Conservation (phyloP, 2,797 vertebrate species). For the Prunella strophiata region DNA sequence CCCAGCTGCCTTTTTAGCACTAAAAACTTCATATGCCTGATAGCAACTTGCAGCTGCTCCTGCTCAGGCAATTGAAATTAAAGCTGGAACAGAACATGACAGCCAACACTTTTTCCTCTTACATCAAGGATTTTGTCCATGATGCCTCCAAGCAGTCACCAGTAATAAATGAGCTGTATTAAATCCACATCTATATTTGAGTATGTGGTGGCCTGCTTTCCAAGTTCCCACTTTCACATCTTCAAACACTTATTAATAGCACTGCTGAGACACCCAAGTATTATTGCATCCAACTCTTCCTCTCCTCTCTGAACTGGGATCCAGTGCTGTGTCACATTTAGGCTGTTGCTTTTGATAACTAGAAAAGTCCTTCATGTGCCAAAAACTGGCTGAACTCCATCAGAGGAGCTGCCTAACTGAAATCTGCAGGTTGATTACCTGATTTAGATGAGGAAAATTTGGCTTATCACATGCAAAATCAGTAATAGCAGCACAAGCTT, state of each 20-base stretch:
- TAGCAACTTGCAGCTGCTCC: slow-evolving; percentile 72
- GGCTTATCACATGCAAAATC: neutral
- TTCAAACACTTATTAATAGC: slow-evolving; percentile 43
- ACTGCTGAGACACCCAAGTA: slow-evolving; percentile 9
- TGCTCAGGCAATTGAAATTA: slow-evolving; percentile 65
- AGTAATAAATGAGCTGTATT: slow-evolving; percentile 64
- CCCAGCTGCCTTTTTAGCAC: slow-evolving; percentile 77
- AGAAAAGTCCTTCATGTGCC: neutral
- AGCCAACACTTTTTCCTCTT: slow-evolving; percentile 64
- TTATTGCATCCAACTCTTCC: neutral
- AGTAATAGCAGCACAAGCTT: neutral
- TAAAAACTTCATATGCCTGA: slow-evolving; percentile 60
- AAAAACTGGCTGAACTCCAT: neutral
- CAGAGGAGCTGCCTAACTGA: neutral
- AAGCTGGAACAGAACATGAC: slow-evolving; percentile 57
- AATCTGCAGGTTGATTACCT: neutral
- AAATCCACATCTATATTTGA: slow-evolving; percentile 21
- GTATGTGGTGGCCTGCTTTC: slow-evolving; percentile 18
- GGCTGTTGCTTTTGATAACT: neutral
- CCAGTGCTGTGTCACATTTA: neutral
- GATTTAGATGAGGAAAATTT: neutral
- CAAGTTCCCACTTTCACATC: slow-evolving; percentile 54
- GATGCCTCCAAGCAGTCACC: slow-evolving; percentile 42
- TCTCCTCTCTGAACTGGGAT: neutral
- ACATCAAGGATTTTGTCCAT: slow-evolving; percentile 52